Percentiles rank a stretch among this genome's conserved stretches.
Evolutionary conservation across 2,113 vertebrate species (phyloP).

Genomic region (Rhegmatorhina hoffmannsi): DNA sequence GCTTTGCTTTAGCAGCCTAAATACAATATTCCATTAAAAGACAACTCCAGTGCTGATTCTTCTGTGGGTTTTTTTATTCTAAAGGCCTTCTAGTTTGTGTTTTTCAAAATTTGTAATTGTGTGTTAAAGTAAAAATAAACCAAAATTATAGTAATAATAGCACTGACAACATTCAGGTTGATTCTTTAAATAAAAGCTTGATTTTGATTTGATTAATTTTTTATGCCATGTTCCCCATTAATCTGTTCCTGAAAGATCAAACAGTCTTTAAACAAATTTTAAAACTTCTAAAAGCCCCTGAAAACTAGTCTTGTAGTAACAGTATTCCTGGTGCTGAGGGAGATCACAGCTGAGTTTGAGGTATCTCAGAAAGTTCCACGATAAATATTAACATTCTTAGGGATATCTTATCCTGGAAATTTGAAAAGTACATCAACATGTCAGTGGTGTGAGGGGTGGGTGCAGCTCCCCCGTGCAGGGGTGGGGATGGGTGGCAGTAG

Average conservation of each 20-base stretch:
- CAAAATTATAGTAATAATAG: not conserved
- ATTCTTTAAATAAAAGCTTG: not conserved
- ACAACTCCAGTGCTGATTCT: not conserved
- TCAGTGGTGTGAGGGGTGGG: fast-evolving
- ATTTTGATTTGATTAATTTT: not conserved
- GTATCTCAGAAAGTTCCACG: not conserved
- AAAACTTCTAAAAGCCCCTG: not conserved
- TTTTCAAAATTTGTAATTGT: not conserved
- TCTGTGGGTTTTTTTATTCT: not conserved
- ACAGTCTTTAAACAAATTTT: not conserved
- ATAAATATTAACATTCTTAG: not conserved
- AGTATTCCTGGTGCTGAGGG: not conserved
- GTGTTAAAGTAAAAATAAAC: not conserved
- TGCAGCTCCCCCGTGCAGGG: not conserved
- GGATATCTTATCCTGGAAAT: not conserved
- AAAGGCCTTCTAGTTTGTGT: not conserved
- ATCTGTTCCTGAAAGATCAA: not conserved
- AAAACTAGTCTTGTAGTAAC: not conserved
- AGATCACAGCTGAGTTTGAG: fast-evolving
- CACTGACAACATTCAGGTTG: not conserved
- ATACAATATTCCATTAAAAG: not conserved
- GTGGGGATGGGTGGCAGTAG: not conserved
- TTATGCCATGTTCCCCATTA: not conserved
- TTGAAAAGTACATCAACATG: fast-evolving
- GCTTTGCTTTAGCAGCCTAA: not conserved